Evolutionary conservation across 2,113 vertebrate genomes (phyloP).

Genomic region (Petromus typicus): DNA sequence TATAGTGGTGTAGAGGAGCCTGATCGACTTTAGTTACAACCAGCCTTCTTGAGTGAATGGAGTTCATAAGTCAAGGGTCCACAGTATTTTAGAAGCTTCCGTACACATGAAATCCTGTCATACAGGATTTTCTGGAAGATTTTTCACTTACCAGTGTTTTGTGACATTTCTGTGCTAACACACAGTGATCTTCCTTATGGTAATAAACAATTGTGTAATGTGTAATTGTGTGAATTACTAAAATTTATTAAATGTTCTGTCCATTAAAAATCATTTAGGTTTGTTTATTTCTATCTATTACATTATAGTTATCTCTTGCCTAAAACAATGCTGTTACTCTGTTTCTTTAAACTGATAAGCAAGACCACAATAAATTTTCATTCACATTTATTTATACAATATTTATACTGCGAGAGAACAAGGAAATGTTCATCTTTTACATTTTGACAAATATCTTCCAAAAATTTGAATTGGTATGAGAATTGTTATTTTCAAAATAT

Average conservation of each 20-base stretch:
- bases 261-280: neutral
- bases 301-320: slow-evolving; percentile 5
- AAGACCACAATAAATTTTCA: neutral
- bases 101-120: neutral
- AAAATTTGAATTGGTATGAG: neutral
- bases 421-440: neutral
- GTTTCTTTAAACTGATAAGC: neutral
- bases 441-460: neutral
- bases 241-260: neutral
- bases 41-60: no score
- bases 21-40: no score
- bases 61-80: no score
- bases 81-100: neutral
- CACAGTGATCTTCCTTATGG: neutral
- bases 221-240: neutral
- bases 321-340: neutral
- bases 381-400: neutral
- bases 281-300: slow-evolving; percentile 35
- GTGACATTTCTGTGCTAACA: neutral
- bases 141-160: neutral
- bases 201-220: no score
- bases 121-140: neutral
- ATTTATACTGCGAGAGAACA: neutral
- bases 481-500: slow-evolving; percentile 17
- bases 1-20: no score